These are phyloP conservation scores for Prunella strophiata DNA, from an alignment of 2,797 vertebrate genomes.

Conservation along the genomic window DNA sequence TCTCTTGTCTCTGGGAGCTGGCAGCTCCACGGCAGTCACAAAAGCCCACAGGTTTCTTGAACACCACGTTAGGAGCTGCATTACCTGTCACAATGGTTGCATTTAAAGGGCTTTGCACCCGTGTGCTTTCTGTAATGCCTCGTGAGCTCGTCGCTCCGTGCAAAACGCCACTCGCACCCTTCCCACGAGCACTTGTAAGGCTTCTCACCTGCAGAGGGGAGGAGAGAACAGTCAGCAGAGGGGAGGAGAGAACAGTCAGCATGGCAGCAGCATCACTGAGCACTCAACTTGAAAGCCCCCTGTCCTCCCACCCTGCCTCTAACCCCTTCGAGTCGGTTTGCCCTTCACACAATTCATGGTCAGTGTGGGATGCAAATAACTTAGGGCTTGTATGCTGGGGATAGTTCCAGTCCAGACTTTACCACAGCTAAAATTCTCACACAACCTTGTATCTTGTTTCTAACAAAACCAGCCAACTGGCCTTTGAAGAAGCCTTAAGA, in stretches of 20 bases:
- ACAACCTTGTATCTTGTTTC: neutral
- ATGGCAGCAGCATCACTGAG: neutral
- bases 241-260: conserved; percentile 64
- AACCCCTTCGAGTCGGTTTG: neutral
- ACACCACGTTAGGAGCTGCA: neutral
- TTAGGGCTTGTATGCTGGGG: neutral
- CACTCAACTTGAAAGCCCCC: neutral
- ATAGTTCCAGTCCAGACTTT: neutral
- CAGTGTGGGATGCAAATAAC: neutral
- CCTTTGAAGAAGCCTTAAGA: neutral
- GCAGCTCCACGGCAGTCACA: neutral
- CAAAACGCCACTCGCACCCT: conserved; percentile 99
- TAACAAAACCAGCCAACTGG: neutral
- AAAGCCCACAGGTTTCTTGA: neutral
- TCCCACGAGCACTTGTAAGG: conserved; percentile 99
- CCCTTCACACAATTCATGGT: neutral
- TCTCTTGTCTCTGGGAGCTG: neutral
- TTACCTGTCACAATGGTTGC: conserved; percentile 99
- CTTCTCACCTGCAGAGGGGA: conserved; percentile 92
- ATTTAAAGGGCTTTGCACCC: conserved; percentile 99
- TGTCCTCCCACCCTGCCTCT: neutral
- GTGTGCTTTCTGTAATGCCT: conserved; percentile 99
- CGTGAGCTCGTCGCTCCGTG: conserved; percentile 97
- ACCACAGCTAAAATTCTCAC: neutral
- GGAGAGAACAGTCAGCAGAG: conserved; percentile 68